Percentiles rank a stretch among this genome's conserved stretches.
These are phyloP conservation scores for Oreonectes daqikongensis DNA, from an alignment of 2,797 vertebrate genomes.

Conservation along the genomic window DNA sequence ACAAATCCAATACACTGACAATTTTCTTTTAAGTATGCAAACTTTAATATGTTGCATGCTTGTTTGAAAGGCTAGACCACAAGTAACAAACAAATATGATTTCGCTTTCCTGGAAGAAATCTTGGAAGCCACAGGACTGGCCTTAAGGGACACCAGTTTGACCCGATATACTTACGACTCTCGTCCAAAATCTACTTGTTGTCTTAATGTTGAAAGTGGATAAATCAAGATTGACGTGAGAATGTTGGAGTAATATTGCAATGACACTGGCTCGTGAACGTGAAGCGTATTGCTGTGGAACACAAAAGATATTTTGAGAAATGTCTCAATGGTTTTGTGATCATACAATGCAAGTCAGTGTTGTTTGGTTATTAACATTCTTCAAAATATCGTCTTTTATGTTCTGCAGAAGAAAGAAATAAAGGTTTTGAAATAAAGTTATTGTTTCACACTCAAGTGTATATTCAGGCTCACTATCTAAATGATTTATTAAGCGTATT, in stretches of 20 bases:
- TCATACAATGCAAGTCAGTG: no score
- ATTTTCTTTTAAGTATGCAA: not conserved
- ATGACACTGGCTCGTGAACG: not conserved
- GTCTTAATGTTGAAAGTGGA: not conserved
- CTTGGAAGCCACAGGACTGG: conserved; percentile 2
- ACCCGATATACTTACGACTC: not conserved
- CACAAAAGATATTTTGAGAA: no score
- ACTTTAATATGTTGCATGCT: conserved; percentile 28
- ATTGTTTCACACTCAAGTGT: not conserved
- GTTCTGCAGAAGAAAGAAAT: no score
- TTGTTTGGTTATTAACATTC: no score
- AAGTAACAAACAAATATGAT: conserved; percentile 23
- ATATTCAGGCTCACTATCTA: not conserved
- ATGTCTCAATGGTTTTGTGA: no score
- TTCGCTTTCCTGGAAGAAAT: not conserved
- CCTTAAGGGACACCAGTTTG: conserved; percentile 23
- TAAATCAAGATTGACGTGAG: not conserved
- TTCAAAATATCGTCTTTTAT: no score
- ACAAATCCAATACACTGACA: not conserved
- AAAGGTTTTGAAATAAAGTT: no score
- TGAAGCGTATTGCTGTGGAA: no score
- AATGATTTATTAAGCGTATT: not conserved
- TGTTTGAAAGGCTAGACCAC: conserved; percentile 13
- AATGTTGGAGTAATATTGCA: not conserved
- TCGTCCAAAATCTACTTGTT: conserved; percentile 25